Conservation (phyloP, 1,140 invertebrate genomes). For the Tetramorium simillimum region DNA sequence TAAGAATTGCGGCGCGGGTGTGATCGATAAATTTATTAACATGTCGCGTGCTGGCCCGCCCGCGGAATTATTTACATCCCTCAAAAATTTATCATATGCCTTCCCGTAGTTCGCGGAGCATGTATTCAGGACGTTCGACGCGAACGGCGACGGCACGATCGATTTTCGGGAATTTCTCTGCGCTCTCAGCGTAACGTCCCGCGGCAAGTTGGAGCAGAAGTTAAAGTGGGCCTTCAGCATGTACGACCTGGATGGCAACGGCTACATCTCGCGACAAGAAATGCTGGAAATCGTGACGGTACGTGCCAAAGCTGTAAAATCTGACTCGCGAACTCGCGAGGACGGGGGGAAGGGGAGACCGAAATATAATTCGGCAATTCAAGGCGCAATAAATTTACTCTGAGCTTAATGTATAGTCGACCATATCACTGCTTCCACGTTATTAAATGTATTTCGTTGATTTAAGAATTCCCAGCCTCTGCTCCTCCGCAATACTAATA, state of each 20-base stretch:
- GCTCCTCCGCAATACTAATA: not conserved
- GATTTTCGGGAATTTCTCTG: slow-evolving; percentile 99
- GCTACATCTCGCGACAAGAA: slow-evolving; percentile 97
- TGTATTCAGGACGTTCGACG: slow-evolving; percentile 99
- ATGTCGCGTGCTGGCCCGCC: slow-evolving; percentile 10
- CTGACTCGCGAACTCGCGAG: not conserved
- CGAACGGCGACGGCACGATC: slow-evolving; percentile 98
- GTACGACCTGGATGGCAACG: slow-evolving; percentile 98
- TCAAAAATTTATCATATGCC: slow-evolving; percentile 15
- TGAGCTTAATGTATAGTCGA: not conserved
- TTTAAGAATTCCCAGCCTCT: not conserved
- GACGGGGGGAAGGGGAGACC: no score
- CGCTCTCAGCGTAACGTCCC: slow-evolving; percentile 97
- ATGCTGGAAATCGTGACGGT: slow-evolving; percentile 99
- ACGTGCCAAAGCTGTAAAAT: slow-evolving; percentile 81
- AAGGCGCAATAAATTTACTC: not conserved
- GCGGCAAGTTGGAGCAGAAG: slow-evolving; percentile 98
- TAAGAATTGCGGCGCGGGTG: not conserved
- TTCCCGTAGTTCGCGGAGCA: slow-evolving; percentile 96
- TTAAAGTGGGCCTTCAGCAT: slow-evolving; percentile 99
- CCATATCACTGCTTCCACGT: slow-evolving; percentile 8
- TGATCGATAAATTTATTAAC: slow-evolving; percentile 48
- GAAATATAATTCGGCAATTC: not conserved
- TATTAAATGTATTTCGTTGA: not conserved
- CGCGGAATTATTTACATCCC: slow-evolving; percentile 35